Evolutionary conservation across 2,113 vertebrate genomes (phyloP), one percentile per base, ranked within the genome.

Genomic region (Protobothrops mucrosquamatus): DNA sequence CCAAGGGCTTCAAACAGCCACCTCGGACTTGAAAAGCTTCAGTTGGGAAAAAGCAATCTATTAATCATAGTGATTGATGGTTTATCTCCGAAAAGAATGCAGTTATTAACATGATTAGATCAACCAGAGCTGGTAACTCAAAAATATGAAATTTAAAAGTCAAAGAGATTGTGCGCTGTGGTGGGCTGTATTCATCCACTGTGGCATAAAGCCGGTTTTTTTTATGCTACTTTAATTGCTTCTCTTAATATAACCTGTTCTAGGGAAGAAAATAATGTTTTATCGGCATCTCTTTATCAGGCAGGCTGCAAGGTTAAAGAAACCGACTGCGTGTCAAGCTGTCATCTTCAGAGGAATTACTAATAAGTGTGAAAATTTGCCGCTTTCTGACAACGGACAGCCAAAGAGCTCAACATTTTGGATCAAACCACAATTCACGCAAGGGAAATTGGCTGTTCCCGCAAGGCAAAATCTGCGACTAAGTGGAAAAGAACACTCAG

Each of bases 241-340:
- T 92, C 55, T 9, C 43, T 86, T 26, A 92, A 86, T 90, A 93
- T 61, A 55, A 93, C 1, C 85, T 34, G 3, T 89, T 93, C 22
- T 23, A 87, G 93, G 93, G 93, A 8, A 43, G 64, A 56, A 6
- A 46, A 86, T 92, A 29, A 59, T 55, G 55, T 34, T 89, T 93
- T 56, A 89, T 46, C 86, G 87, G 85, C 20, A 15, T 24, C 95
- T 94, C 51, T 34, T 48, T 94, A 54, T 61, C 57, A 51, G 92
- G 93, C 23, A 54, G 57, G 20, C 0, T 92, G 15, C 43, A 64
- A 0, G 11, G 23, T 56, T 59, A 81, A 59, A 52, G 52, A 91
- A 91, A 93, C 92, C 54, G 85, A 91, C 7, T 86, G 43, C n/a
- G 1, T 95, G 90, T 59, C 87, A 89, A 91, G 91, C 29, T 34